phyloP scores from a whole-genome alignment of 1,140 invertebrate species.

The Scaptomyza graminum region DNA sequence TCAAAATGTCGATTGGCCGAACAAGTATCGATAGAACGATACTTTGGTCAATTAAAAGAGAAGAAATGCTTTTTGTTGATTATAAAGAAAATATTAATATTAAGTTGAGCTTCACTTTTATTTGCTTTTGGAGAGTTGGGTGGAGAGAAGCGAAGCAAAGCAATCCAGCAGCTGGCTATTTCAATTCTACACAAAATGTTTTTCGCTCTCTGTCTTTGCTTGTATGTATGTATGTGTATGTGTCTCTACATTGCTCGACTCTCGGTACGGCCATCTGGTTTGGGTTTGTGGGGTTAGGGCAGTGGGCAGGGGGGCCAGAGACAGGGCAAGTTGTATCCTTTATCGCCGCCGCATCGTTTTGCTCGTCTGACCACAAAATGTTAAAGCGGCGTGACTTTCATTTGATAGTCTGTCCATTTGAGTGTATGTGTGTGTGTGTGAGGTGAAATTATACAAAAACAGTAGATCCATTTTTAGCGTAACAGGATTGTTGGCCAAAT shows the following conservation, averaged over 20 bases:
- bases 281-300: too few species aligned
- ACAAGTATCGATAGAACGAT: too few species aligned
- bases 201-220: conserved; percentile 29
- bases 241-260: background rate
- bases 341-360: background rate
- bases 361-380: background rate
- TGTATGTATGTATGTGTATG: background rate
- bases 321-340: background rate
- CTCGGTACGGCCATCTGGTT: background rate
- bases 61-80: too few species aligned
- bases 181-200: too few species aligned
- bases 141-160: too few species aligned
- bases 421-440: conserved; percentile 2
- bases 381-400: conserved; percentile 1
- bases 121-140: too few species aligned
- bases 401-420: background rate
- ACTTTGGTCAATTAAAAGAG: too few species aligned
- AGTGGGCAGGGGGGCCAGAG: too few species aligned
- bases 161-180: too few species aligned
- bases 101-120: too few species aligned
- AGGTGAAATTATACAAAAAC: conserved; percentile 63
- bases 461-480: conserved; percentile 60
- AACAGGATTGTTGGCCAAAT: conserved; percentile 61
- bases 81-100: too few species aligned
- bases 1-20: too few species aligned